Percentiles rank a stretch among this genome's conserved stretches.
Evolutionary conservation across 2,888 invertebrate genomes (phyloP).

Genomic region (Cerastis leucographa): DNA sequence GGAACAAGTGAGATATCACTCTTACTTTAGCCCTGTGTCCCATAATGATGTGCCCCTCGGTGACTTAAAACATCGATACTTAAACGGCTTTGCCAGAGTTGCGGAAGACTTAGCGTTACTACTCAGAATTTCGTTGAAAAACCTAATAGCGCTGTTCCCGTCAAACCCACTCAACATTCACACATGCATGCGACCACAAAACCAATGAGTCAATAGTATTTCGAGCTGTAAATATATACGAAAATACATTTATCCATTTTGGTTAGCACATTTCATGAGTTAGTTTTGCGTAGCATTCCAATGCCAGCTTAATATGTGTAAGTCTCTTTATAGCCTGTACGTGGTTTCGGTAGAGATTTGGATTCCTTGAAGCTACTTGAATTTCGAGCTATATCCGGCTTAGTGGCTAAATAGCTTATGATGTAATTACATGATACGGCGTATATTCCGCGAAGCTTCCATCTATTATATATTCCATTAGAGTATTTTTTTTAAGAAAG

Average conservation of each 20-base stretch:
- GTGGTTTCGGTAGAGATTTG: slow-evolving; percentile 26
- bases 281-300: slow-evolving; percentile 25
- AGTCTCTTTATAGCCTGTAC: slow-evolving; percentile 31
- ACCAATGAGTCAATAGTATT: neutral
- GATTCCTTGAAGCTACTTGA: slow-evolving; percentile 35
- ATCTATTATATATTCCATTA: too few species aligned
- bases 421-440: slow-evolving; percentile 3
- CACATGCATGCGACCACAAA: neutral
- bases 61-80: neutral
- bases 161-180: neutral
- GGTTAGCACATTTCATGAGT: slow-evolving; percentile 1
- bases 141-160: neutral
- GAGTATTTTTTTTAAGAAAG: neutral
- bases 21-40: neutral
- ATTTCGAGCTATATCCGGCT: slow-evolving; percentile 29
- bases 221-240: neutral
- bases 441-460: neutral
- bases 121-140: neutral
- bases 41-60: neutral
- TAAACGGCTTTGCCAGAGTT: neutral
- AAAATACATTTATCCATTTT: slow-evolving; percentile 7
- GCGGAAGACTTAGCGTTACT: neutral
- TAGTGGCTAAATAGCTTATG: slow-evolving; percentile 16
- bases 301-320: slow-evolving; percentile 20
- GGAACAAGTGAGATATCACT: neutral